Evolutionary conservation across 2,888 invertebrate species (phyloP).

Genomic region (Ditylenchus weischeri): DNA sequence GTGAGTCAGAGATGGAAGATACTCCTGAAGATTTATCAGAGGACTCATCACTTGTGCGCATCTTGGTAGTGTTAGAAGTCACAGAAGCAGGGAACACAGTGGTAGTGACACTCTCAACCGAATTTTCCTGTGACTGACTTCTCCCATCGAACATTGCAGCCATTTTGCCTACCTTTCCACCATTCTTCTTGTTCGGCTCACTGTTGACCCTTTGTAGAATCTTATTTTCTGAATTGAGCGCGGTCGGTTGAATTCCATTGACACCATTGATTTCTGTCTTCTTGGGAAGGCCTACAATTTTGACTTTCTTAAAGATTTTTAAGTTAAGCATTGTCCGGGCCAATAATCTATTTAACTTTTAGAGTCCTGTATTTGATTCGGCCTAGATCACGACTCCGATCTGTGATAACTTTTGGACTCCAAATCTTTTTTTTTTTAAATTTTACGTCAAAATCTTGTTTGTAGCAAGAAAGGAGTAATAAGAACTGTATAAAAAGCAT

Average conservation of each 20-base stretch:
- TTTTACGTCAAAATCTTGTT: no score
- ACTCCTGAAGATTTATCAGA: neutral
- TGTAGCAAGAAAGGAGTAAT: no score
- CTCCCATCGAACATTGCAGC: slow-evolving; percentile 15
- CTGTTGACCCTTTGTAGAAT: slow-evolving; percentile 4
- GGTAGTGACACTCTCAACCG: neutral
- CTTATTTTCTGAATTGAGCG: slow-evolving; percentile 2
- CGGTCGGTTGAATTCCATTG: neutral
- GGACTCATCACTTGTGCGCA: slow-evolving; percentile 1
- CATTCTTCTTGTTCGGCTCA: slow-evolving; percentile 2
- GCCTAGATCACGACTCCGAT: no score
- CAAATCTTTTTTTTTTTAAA: no score
- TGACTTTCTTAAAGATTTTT: neutral
- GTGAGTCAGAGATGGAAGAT: no score
- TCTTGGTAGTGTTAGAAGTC: no score
- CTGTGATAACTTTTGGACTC: no score
- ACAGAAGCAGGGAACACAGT: neutral
- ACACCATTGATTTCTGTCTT: neutral
- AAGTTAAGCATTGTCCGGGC: no score
- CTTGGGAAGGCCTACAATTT: neutral
- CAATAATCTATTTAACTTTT: no score
- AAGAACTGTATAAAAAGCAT: no score
- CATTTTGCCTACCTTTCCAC: slow-evolving; percentile 10
- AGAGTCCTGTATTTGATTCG: no score
- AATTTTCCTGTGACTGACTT: slow-evolving; percentile 5